Conservation (phyloP, 2,113 vertebrate genomes). For the Herpailurus yagouaroundi region DNA sequence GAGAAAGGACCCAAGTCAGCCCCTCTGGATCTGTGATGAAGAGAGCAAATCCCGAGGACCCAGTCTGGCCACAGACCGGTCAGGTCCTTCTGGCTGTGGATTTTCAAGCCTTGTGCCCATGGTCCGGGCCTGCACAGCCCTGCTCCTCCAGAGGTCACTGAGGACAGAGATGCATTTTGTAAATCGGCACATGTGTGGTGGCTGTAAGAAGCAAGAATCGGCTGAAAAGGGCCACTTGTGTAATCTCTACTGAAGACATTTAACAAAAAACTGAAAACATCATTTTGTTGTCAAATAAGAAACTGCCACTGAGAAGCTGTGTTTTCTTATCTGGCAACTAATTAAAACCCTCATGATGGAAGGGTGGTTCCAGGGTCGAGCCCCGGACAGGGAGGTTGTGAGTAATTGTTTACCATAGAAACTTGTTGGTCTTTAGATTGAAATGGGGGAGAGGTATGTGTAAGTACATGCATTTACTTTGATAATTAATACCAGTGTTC, state of each 20-base stretch:
- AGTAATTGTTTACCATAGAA: too few species aligned
- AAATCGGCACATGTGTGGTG: neutral
- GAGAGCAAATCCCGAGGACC: neutral
- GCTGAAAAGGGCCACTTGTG: neutral
- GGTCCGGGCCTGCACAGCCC: neutral
- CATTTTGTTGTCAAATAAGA: conserved; percentile 68
- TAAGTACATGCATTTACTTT: neutral
- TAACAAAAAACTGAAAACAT: conserved; percentile 65
- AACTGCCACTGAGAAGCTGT: neutral
- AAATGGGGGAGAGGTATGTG: neutral
- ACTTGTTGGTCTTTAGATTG: neutral
- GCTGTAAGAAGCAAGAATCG: neutral
- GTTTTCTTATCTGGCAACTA: neutral
- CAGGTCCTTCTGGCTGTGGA: neutral
- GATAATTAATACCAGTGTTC: neutral
- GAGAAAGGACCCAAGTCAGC: neutral
- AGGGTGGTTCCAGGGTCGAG: neutral
- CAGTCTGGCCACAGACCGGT: neutral
- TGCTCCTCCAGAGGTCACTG: neutral
- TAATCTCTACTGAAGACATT: conserved; percentile 19
- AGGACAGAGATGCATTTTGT: neutral
- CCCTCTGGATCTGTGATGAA: neutral
- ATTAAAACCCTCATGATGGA: neutral
- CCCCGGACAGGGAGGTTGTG: neutral
- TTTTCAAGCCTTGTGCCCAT: neutral